Conservation (phyloP, 2,888 invertebrate genomes). For the Furcula furcula region DNA sequence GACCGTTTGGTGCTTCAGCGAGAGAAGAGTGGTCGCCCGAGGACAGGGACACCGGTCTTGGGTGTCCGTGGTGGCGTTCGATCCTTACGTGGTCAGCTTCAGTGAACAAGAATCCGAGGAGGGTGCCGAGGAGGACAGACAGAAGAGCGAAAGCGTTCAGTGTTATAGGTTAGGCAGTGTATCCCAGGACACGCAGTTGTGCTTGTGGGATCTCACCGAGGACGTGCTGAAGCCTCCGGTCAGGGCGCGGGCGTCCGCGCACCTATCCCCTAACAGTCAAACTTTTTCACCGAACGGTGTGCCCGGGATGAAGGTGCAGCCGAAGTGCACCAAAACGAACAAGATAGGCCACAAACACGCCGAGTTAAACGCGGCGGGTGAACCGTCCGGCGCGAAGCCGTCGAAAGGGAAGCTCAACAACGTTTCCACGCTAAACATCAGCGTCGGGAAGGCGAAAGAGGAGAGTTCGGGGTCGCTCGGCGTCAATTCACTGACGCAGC, state of each 20-base stretch:
- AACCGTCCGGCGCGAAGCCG: slow-evolving; percentile 55
- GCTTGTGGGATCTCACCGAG: slow-evolving; percentile 99
- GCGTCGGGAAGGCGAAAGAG: slow-evolving; percentile 69
- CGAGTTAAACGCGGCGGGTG: slow-evolving; percentile 53
- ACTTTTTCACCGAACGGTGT: slow-evolving; percentile 52
- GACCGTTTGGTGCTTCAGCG: slow-evolving; percentile 97
- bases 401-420: slow-evolving; percentile 53
- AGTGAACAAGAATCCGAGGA: slow-evolving; percentile 84
- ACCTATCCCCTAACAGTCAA: slow-evolving; percentile 50
- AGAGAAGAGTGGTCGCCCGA: slow-evolving; percentile 96
- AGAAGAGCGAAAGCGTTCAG: slow-evolving; percentile 67
- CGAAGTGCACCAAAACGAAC: slow-evolving; percentile 53
- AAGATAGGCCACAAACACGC: slow-evolving; percentile 66
- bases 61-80: slow-evolving; percentile 98
- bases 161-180: slow-evolving; percentile 96
- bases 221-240: slow-evolving; percentile 93
- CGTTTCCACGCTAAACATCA: slow-evolving; percentile 63
- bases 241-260: slow-evolving; percentile 66
- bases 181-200: slow-evolving; percentile 98
- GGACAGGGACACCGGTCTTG: slow-evolving; percentile 99
- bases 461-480: slow-evolving; percentile 68
- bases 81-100: slow-evolving; percentile 90
- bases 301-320: slow-evolving; percentile 43
- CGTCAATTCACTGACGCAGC: slow-evolving; percentile 86
- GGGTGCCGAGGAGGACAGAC: slow-evolving; percentile 69